Evolutionary conservation across 1,140 invertebrate species (phyloP), one percentile per base, ranked within the genome.

Genomic region (Asobara japonica): DNA sequence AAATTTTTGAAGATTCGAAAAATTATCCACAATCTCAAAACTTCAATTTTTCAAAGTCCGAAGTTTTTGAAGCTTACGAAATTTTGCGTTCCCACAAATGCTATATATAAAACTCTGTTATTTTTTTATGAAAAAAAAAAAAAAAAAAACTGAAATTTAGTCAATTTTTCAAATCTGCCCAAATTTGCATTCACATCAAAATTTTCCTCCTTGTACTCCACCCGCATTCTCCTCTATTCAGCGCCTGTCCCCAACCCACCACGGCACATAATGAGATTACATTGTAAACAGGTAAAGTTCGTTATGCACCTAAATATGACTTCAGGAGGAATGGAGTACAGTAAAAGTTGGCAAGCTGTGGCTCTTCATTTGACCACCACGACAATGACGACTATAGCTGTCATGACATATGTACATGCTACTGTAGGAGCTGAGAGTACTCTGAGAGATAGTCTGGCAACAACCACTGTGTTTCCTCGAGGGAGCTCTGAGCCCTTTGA

Each of bases 351-450:
- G 74, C 71, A 76, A 51, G 61, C 66, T 70, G 60, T 67, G 64
- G 68, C 51, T 33, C 60, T 75, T 45, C 71, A 76, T 68, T 41
- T 75, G 18, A 73, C 74, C 22, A 75, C 71, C 31, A 75, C 67
- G 60, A 76, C 71, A 64, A 73, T 73, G 67, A 73, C 71, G 11
- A 75, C 74, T 3, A 76, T 76, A 3, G 71, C 65, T 30, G 68
- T 76, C 8, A 71, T 76, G 71, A 71, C 68, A 27, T 76, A 76
- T 20, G 68, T 76, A 38, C 71, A 76, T 62, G 71, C 71, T 36
- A 73, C 64, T 8, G 70, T 75, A 22, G 69, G 60, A 18, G 74
- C 71, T 48, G 67, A 71, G 16, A 71, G 64, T 31, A 41, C 64
- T 7, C 69, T 71, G 16, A 65, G 27, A 10, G 69, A 48, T 33